Percentiles rank a stretch among this genome's conserved stretches.
phyloP scores from a whole-genome alignment of 2,888 invertebrate genomes.

The Fragum whitleyi region DNA sequence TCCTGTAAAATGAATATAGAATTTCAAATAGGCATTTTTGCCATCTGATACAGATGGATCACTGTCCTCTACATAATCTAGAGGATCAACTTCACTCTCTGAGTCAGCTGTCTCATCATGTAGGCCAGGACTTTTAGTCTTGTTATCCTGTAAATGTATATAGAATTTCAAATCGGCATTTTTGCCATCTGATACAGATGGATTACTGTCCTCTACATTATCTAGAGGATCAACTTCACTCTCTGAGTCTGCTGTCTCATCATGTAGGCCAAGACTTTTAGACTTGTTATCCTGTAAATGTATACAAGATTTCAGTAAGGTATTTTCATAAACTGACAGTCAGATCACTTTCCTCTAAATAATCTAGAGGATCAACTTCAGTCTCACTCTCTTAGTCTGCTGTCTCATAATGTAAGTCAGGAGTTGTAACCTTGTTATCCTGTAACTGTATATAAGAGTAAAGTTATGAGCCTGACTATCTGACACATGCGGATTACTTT shows the following conservation, averaged over 20 bases:
- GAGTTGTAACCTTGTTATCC: too few species aligned
- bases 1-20: too few species aligned
- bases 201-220: conserved; percentile 1
- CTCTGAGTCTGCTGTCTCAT: conserved; percentile 49
- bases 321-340: conserved; percentile 47
- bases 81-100: conserved; percentile 55
- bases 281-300: neutral
- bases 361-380: conserved; percentile 20
- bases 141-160: neutral
- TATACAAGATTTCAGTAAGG: too few species aligned
- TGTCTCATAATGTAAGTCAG: conserved; percentile 7
- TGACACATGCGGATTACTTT: conserved; percentile 31
- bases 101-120: conserved; percentile 34
- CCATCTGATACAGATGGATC: conserved; percentile 38
- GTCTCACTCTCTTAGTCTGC: conserved; percentile 64
- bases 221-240: conserved; percentile 44
- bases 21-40: too few species aligned
- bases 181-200: conserved; percentile 41
- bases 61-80: neutral
- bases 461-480: conserved; percentile 46
- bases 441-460: too few species aligned
- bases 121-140: too few species aligned
- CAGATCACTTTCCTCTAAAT: neutral
- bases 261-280: neutral
- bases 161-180: too few species aligned